These are phyloP conservation scores for Danaus chrysippus DNA, from an alignment of 2,888 invertebrate species.

Conservation along the genomic window DNA sequence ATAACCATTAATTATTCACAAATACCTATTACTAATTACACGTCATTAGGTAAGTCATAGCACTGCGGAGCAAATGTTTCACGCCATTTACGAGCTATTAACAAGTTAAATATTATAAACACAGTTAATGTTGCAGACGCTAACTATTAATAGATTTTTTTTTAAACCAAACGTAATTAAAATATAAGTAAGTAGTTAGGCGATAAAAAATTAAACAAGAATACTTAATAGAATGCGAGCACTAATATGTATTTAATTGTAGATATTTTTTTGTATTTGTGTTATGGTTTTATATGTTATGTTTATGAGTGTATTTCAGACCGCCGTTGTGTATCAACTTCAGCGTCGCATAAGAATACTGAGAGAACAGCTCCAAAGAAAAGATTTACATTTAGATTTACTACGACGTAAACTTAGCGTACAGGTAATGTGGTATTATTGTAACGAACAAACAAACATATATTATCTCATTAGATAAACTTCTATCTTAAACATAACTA, in stretches of 20 bases:
- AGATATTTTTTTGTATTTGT: neutral
- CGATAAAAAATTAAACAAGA: neutral
- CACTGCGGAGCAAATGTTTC: constrained; percentile 32
- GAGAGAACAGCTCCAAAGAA: constrained; percentile 93
- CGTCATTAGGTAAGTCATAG: constrained; percentile 34
- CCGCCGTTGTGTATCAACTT: constrained; percentile 92
- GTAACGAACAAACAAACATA: too few species aligned
- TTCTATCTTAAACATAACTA: too few species aligned
- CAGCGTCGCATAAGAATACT: constrained; percentile 91
- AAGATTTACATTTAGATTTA: constrained; percentile 94
- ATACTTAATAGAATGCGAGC: constrained; percentile 2
- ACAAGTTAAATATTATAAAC: constrained; percentile 14
- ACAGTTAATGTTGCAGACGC: constrained; percentile 10
- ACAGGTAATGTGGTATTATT: constrained; percentile 76
- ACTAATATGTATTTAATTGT: constrained; percentile 6
- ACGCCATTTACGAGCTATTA: constrained; percentile 34
- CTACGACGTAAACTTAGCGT: constrained; percentile 91
- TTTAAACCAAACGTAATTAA: constrained; percentile 13
- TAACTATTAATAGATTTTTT: neutral
- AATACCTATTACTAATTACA: constrained; percentile 34
- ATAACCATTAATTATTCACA: constrained; percentile 37
- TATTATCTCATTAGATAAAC: too few species aligned
- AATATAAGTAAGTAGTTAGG: constrained; percentile 13
- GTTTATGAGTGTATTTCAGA: constrained; percentile 66
- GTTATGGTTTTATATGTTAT: neutral